These are phyloP conservation scores for Choloepus didactylus DNA, from an alignment of 2,797 vertebrate genomes.

Conservation along the genomic window DNA sequence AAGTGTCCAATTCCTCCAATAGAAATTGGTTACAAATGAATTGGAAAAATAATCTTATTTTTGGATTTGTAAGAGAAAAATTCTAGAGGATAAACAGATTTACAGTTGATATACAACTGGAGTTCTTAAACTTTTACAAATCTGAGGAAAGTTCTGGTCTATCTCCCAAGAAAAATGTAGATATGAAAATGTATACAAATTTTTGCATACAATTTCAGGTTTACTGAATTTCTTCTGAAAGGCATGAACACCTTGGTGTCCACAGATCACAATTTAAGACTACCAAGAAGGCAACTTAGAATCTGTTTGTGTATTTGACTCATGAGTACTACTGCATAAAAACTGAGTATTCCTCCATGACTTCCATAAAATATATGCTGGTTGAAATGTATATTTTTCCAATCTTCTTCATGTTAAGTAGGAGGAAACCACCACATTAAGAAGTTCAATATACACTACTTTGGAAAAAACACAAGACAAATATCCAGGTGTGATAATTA, in stretches of 20 bases:
- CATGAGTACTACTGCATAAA: neutral
- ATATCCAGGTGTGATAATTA: neutral
- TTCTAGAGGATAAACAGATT: neutral
- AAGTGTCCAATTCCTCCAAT: neutral
- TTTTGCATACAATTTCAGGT: neutral
- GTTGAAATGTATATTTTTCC: neutral
- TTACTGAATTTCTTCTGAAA: constrained; percentile 12
- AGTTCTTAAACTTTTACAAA: neutral
- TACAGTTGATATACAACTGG: neutral
- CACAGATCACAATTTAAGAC: neutral
- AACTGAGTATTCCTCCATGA: neutral
- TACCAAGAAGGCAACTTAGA: neutral
- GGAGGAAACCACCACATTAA: neutral
- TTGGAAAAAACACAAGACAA: neutral
- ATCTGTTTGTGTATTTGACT: neutral
- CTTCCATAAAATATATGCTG: neutral
- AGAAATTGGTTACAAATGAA: neutral
- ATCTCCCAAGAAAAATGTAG: neutral
- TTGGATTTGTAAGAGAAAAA: constrained; percentile 19
- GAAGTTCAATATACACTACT: neutral
- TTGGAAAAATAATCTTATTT: constrained; percentile 1
- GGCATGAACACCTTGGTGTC: neutral
- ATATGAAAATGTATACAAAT: neutral
- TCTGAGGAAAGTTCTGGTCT: neutral
- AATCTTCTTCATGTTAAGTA: neutral